Evolutionary conservation across 2,888 invertebrate species (phyloP), one percentile per base, ranked within the genome.

Genomic region (Stomorhina lunata): DNA sequence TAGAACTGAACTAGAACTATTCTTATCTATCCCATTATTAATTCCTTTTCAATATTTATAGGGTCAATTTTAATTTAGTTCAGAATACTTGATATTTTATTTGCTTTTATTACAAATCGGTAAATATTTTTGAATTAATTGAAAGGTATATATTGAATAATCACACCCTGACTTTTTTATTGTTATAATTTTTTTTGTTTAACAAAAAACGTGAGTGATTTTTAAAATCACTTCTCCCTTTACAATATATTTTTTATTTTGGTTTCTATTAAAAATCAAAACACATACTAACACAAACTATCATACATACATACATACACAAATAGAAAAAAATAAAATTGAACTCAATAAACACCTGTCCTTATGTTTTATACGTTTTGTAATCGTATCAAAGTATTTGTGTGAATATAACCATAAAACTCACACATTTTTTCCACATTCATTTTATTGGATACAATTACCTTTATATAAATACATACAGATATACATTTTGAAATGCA

Each of bases 301-400:
- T n/a, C 15, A 1, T 0, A 48, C 48, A 20, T 22, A 50, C 63
- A 25, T 20, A 48, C 10, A 65, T 20, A 50, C 2, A n/a, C 4
- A 40, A 12, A 32, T 27, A 20, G 4, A 59, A 25, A 59, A 15
- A 45, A 45, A 15, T 32, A 40, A 40, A 55, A 10, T 50, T 40
- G 15, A 80, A 77, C 71, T 80, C 80, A 77, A 80, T 80, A 83
- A 80, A 83, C 79, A 83, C 81, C 81, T 82, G 81, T 37, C 29
- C 78, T 57, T 71, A 78, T 61, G 71, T 27, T n/a, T 53, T 15
- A 27, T 20, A 68, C 59, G 37, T 48, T 68, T 68, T 53, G 17
- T 29, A n/a, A 10, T 20, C 22, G 27, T 43, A 37, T 43, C 0
- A 34, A 48, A 32, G 22, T 50, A 17, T 40, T 25, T 63, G 17